Base-by-base conservation (phyloP, 2,888 invertebrate genomes). In the Himalopsyche anomala region DNA sequence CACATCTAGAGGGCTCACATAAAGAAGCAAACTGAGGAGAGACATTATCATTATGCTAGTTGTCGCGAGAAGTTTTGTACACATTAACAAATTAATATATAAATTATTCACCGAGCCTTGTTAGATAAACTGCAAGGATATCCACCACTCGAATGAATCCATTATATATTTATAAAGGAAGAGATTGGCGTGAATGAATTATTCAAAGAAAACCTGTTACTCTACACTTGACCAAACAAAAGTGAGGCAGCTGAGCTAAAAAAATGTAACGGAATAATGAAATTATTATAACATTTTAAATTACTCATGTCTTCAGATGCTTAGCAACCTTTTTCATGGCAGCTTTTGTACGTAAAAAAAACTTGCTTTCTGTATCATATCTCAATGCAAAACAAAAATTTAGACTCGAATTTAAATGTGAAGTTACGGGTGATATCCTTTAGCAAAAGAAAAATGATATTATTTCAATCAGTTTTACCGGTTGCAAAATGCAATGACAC, bases 141-240 rank as follows among this genome's bases (percentile, higher is more conserved):
- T 51, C 51, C 15, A 15, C 12, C 12, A 12, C 15, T 51, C 51
- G 51, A 51, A 51, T 51, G 51, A 51, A 51, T 51, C 51, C 51
- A 51, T 51, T 15, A 51, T 51, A 51, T 51, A 62, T 62, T 17
- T 62, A n/a, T 56, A 19, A 62, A 62, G 19, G 62, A 62, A 62
- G 62, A 62, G 62, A 62, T 62, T 62, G 62, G 62, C 62, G 62
- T 11, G 62, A 62, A 62, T 62, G 62, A 62, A 62, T 62, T 19
- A 62, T 62, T n/a, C 19, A 62, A 62, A 19, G 62, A 62, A 62
- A 62, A 62, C 62, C 62, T 62, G 62, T 62, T 62, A 51, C 62
- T 19, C n/a, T 62, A 62, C 62, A 62, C 62, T 62, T 62, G 62
- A 19, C 62, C n/a, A 62, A 62, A 62, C 62, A 62, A 11, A 62